Percentiles rank a stretch among this genome's conserved stretches.
Conservation (phyloP, 2,797 vertebrate genomes). For the Poecilia wingei region DNA sequence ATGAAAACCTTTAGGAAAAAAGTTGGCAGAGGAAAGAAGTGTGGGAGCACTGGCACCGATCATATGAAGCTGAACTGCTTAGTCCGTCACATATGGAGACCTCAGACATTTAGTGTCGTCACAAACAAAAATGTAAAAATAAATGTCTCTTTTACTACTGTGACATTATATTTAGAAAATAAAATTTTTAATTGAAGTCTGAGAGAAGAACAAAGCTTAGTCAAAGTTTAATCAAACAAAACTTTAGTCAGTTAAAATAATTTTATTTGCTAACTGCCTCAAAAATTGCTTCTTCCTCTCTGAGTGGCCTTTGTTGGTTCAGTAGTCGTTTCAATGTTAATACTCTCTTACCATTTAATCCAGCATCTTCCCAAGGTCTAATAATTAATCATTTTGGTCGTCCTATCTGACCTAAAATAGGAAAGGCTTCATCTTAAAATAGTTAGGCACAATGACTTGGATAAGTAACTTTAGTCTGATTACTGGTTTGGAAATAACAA, state of each 20-base stretch:
- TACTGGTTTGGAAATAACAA: too few relatives aligned
- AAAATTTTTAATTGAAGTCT: neutral
- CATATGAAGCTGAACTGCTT: constrained; percentile 7
- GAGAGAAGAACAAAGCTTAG: neutral
- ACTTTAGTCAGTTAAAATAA: neutral
- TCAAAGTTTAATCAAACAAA: neutral
- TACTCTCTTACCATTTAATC: neutral
- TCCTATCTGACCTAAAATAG: neutral
- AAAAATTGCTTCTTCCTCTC: neutral
- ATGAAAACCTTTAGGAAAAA: constrained; percentile 60
- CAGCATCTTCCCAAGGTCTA: neutral
- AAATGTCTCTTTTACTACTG: neutral
- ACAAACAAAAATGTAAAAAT: neutral
- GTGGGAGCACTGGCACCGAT: constrained; percentile 8
- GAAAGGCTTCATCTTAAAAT: neutral
- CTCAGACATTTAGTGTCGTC: neutral
- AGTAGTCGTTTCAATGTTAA: neutral
- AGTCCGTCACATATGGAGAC: constrained; percentile 2
- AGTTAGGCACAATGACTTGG: too few relatives aligned
- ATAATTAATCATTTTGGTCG: neutral
- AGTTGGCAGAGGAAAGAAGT: constrained; percentile 16
- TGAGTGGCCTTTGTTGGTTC: neutral
- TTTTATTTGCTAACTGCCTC: neutral
- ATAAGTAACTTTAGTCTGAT: too few relatives aligned
- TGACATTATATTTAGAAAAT: neutral